A percentile compares a stretch with the other conserved stretches of the same genome.
Evolutionary conservation across 2,797 vertebrate species (phyloP).

Genomic region (Takifugu rubripes): DNA sequence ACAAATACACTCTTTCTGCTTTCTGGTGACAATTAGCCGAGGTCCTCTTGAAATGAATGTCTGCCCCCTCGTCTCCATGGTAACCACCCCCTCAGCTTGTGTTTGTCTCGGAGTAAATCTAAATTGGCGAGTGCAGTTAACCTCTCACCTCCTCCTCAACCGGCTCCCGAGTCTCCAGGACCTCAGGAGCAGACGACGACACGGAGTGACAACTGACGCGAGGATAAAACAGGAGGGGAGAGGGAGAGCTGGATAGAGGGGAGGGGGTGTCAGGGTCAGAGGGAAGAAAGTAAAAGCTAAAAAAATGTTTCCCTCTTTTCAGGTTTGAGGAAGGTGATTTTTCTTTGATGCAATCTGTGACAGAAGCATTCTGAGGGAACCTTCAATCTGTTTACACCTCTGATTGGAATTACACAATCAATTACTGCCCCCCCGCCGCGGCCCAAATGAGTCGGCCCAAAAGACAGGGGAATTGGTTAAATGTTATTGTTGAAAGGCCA

Average conservation of each 20-base stretch:
- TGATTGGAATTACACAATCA: too few species aligned
- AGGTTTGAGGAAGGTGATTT: too few species aligned
- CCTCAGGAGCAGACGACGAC: constrained; percentile 12
- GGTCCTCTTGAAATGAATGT: constrained; percentile 31
- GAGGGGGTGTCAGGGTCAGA: too few species aligned
- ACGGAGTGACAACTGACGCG: too few species aligned
- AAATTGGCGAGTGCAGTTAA: constrained; percentile 70
- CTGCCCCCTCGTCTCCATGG: constrained; percentile 62
- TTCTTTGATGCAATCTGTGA: too few species aligned
- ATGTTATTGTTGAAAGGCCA: constrained; percentile 84
- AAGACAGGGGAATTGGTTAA: constrained; percentile 82
- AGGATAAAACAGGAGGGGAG: too few species aligned
- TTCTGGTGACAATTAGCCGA: constrained; percentile 51
- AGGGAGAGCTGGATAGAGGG: too few species aligned
- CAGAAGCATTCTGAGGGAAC: too few species aligned
- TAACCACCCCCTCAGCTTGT: constrained; percentile 50
- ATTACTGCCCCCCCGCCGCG: constrained; percentile 20
- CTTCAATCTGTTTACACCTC: too few species aligned
- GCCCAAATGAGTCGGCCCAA: constrained; percentile 78
- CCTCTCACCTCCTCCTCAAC: constrained; percentile 48
- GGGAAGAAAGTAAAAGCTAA: too few species aligned
- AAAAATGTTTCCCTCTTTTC: too few species aligned
- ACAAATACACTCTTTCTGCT: background rate
- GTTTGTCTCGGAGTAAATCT: constrained; percentile 71
- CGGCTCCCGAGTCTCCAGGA: constrained; percentile 28